Evolutionary conservation across 1,140 invertebrate species (phyloP).

Genomic region (Zaprionus capensis): DNA sequence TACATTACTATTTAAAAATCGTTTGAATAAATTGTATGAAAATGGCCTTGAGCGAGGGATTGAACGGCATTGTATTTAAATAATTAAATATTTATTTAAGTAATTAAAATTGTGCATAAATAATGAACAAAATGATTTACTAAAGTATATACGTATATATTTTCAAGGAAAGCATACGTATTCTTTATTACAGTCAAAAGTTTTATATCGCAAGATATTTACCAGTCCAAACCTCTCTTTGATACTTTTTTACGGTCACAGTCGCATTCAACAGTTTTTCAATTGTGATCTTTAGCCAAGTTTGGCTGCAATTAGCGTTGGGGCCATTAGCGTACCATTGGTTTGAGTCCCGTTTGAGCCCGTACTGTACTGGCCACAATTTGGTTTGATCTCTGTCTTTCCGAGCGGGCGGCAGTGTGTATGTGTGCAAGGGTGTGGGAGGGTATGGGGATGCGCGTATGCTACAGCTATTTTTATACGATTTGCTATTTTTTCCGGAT

Average conservation of each 20-base stretch:
- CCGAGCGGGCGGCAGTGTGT: constrained; percentile 9
- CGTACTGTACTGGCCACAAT: constrained; percentile 30
- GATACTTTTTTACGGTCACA: not conserved
- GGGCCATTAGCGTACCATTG: constrained; percentile 50
- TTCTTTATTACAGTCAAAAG: not conserved
- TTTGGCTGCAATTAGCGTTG: constrained; percentile 5
- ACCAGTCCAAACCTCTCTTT: not conserved
- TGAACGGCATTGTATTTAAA: too few relatives aligned
- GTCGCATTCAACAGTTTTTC: not conserved
- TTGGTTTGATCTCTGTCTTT: constrained; percentile 7
- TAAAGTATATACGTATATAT: too few relatives aligned
- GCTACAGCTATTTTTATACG: constrained; percentile 75
- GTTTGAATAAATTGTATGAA: too few relatives aligned
- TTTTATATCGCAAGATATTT: not conserved
- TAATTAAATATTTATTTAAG: too few relatives aligned
- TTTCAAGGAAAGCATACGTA: not conserved
- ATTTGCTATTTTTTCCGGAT: constrained; percentile 80
- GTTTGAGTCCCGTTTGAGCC: constrained; percentile 35
- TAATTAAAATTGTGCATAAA: too few relatives aligned
- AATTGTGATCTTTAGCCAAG: constrained; percentile 1
- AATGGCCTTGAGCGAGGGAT: too few relatives aligned
- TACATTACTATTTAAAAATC: too few relatives aligned
- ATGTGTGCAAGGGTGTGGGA: constrained; percentile 13
- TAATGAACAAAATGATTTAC: too few relatives aligned
- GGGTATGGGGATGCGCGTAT: constrained; percentile 41